Evolutionary conservation across 2,888 invertebrate genomes (phyloP).

Genomic region (Acleris cristana): DNA sequence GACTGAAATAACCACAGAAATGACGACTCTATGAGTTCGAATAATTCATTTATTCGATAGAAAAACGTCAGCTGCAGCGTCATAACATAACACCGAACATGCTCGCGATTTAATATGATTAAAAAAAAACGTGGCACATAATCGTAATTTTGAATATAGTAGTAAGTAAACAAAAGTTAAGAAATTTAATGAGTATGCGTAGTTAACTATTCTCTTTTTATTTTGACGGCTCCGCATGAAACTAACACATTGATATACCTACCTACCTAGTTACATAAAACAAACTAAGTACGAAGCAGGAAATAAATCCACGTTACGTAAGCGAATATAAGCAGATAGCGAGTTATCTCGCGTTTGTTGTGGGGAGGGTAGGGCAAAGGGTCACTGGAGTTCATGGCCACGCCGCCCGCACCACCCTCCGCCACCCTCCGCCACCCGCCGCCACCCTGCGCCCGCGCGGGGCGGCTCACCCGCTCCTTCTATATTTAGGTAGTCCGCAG

Average conservation of each 20-base stretch:
- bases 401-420: conserved; percentile 43
- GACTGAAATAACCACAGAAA: neutral
- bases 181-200: too few relatives aligned
- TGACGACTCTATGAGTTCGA: too few relatives aligned
- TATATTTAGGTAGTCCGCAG: conserved; percentile 66
- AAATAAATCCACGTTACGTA: conserved; percentile 33
- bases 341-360: conserved; percentile 21
- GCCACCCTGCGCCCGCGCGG: conserved; percentile 42
- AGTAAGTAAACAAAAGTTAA: too few relatives aligned
- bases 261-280: neutral
- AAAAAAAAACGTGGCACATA: too few relatives aligned
- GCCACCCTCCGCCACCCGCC: conserved; percentile 37
- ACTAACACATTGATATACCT: too few relatives aligned
- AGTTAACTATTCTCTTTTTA: too few relatives aligned
- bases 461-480: conserved; percentile 45
- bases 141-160: too few relatives aligned
- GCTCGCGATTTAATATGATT: too few relatives aligned
- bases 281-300: conserved; percentile 19
- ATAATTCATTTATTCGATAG: too few relatives aligned
- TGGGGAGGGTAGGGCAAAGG: conserved; percentile 55
- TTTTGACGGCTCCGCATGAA: too few relatives aligned
- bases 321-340: conserved; percentile 27
- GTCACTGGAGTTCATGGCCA: conserved; percentile 78
- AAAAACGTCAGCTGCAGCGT: too few relatives aligned
- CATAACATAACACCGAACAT: too few relatives aligned